Percentiles rank a stretch among this genome's conserved stretches.
phyloP scores from a whole-genome alignment of 1,140 invertebrate genomes.

The Drosophila equinoxialis region DNA sequence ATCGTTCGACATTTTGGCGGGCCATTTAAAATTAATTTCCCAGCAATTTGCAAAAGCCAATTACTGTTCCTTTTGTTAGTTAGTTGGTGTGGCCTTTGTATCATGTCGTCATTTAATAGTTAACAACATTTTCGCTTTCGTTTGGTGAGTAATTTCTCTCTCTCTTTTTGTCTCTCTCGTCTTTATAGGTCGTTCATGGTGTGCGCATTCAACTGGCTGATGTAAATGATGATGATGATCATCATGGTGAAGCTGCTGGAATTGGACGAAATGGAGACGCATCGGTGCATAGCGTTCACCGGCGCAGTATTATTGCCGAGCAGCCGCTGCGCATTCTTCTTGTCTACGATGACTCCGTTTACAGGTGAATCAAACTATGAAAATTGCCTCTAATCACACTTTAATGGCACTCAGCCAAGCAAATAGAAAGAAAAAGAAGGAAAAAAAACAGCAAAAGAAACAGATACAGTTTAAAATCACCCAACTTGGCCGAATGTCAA shows the following conservation, averaged over 20 bases:
- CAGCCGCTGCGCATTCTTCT: constrained; percentile 94
- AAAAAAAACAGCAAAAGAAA: background rate
- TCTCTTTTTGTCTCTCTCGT: constrained; percentile 35
- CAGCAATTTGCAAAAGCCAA: constrained; percentile 73
- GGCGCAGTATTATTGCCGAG: constrained; percentile 88
- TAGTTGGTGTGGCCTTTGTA: constrained; percentile 64
- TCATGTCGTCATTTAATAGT: constrained; percentile 71
- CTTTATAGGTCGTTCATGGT: constrained; percentile 90
- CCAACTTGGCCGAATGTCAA: constrained; percentile 73
- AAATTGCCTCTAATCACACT: constrained; percentile 67
- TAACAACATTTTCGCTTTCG: constrained; percentile 71
- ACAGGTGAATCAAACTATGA: constrained; percentile 86
- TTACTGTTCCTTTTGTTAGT: constrained; percentile 48
- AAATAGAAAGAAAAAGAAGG: constrained; percentile 20
- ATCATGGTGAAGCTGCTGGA: constrained; percentile 25
- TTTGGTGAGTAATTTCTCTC: constrained; percentile 57
- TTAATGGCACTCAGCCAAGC: constrained; percentile 68
- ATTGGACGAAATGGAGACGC: constrained; percentile 25
- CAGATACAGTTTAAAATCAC: constrained; percentile 60
- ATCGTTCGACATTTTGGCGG: constrained; percentile 78
- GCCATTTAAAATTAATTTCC: constrained; percentile 77
- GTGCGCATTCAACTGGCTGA: constrained; percentile 86
- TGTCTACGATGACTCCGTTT: constrained; percentile 95
- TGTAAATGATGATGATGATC: constrained; percentile 31
- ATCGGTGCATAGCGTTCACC: constrained; percentile 88